These are phyloP conservation scores for Pristionchus mayeri DNA, from an alignment of 2,888 invertebrate species.

Conservation along the genomic window DNA sequence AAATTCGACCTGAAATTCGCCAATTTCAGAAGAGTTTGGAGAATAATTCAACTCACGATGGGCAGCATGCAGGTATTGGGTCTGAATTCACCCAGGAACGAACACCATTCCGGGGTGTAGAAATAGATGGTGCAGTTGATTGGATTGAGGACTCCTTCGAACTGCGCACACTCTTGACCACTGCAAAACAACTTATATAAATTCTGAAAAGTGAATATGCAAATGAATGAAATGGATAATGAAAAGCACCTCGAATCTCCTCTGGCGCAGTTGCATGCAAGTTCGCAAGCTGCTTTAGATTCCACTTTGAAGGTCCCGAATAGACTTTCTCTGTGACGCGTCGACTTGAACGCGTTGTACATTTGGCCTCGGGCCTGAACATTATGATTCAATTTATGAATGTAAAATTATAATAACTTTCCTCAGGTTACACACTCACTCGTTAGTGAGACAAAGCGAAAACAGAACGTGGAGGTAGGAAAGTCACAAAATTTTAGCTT, in stretches of 20 bases:
- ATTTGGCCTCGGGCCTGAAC: background rate
- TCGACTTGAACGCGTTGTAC: too few species aligned
- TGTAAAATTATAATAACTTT: background rate
- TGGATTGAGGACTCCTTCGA: background rate
- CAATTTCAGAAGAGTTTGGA: too few species aligned
- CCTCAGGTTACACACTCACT: too few species aligned
- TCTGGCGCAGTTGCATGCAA: background rate
- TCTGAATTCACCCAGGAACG: background rate
- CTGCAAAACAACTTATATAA: background rate
- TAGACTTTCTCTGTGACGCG: background rate
- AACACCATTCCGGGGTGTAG: background rate
- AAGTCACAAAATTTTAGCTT: too few species aligned
- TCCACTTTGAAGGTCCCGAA: background rate
- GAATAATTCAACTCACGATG: background rate
- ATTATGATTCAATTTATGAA: background rate
- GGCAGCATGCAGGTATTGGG: background rate
- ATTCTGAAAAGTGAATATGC: background rate
- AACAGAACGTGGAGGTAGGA: too few species aligned
- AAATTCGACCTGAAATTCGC: too few species aligned
- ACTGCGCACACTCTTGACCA: too few species aligned
- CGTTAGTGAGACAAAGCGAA: too few species aligned
- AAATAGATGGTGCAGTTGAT: background rate
- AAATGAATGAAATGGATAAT: background rate
- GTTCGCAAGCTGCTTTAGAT: too few species aligned
- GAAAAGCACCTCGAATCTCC: background rate